phyloP scores from a whole-genome alignment of 2,113 vertebrate genomes.

The Piliocolobus tephrosceles region DNA sequence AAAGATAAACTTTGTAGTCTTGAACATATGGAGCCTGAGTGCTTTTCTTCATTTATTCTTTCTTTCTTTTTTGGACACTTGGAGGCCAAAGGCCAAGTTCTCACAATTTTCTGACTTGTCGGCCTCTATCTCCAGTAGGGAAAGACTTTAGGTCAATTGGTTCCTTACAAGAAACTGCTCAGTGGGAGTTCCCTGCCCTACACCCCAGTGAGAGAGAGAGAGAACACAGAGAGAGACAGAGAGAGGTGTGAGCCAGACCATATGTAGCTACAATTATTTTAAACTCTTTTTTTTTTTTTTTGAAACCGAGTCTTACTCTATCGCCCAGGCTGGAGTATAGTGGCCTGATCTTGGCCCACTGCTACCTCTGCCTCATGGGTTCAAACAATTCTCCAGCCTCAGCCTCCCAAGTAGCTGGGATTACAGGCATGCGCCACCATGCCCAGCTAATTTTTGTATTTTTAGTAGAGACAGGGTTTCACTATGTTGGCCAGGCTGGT shows the following conservation, averaged over 20 bases:
- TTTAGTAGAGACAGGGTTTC: too few species aligned
- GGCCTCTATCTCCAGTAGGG: neutral
- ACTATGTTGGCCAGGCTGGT: too few species aligned
- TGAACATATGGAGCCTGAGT: neutral
- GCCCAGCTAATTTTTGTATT: too few species aligned
- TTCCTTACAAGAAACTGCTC: neutral
- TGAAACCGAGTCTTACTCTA: too few species aligned
- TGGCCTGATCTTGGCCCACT: too few species aligned
- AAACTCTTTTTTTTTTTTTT: too few species aligned
- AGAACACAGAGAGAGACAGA: neutral
- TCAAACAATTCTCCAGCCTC: too few species aligned
- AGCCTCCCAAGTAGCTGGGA: too few species aligned
- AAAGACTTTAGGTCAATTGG: neutral
- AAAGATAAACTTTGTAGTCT: neutral
- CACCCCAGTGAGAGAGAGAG: neutral
- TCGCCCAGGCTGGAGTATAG: too few species aligned
- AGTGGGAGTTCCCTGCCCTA: neutral
- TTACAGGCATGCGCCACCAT: too few species aligned
- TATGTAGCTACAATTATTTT: neutral
- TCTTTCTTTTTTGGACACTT: neutral
- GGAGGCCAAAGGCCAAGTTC: conserved; percentile 28
- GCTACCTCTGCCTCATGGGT: too few species aligned
- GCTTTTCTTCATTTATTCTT: neutral
- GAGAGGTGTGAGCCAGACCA: neutral
- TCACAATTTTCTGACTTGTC: conserved; percentile 6